Evolutionary conservation across 2,797 vertebrate species (phyloP).

Genomic region (Crenuchus spilurus): DNA sequence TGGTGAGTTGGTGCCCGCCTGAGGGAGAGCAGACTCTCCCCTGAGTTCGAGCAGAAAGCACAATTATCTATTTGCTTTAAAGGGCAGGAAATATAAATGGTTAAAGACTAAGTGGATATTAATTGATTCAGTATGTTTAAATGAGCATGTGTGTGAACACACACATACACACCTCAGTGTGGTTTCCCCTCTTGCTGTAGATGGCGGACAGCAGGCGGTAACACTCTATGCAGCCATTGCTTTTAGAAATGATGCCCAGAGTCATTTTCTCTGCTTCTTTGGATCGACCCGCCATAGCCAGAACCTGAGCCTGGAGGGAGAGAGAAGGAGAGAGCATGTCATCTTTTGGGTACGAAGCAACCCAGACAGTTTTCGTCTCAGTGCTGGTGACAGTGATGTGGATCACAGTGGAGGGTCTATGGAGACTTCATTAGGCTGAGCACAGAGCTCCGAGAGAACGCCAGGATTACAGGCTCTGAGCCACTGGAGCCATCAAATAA

Average conservation of each 20-base stretch:
- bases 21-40: not conserved
- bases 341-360: not conserved
- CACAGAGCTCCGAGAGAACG: not conserved
- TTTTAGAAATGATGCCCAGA: slow-evolving; percentile 79
- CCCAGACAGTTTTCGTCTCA: not conserved
- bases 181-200: slow-evolving; percentile 89
- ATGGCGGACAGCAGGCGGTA: slow-evolving; percentile 94
- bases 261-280: slow-evolving; percentile 88
- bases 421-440: slow-evolving; percentile 34
- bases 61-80: not conserved
- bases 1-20: not conserved
- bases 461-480: not conserved
- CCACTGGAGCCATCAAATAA: not conserved
- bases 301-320: slow-evolving; percentile 86
- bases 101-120: not conserved
- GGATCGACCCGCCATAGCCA: slow-evolving; percentile 84
- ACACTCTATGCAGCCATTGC: slow-evolving; percentile 87
- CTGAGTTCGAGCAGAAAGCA: not conserved
- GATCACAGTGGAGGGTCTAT: slow-evolving; percentile 26
- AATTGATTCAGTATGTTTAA: not conserved
- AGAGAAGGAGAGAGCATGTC: not conserved
- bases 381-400: not conserved
- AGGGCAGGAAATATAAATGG: not conserved
- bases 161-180: slow-evolving; percentile 78
- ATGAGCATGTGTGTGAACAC: not conserved